A percentile compares a stretch with the other conserved stretches of the same genome.
These are phyloP conservation scores for Orientallactaga sibirica DNA, from an alignment of 2,797 vertebrate genomes.

Conservation along the genomic window DNA sequence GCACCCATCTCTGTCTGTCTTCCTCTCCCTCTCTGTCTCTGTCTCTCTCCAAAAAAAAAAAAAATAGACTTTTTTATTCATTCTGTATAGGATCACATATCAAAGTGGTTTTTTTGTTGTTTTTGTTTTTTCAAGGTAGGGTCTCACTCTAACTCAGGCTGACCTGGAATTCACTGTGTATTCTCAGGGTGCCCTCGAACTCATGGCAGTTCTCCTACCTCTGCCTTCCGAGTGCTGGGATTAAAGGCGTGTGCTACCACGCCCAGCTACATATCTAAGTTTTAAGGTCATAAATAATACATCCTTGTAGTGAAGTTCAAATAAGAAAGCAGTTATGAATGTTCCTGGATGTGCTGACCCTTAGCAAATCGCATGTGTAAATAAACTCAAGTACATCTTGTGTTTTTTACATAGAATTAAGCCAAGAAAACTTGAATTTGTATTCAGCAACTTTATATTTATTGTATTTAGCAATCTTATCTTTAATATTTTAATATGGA, in stretches of 20 bases:
- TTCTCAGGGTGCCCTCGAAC: no score
- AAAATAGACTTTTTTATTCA: not conserved
- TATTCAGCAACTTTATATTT: not conserved
- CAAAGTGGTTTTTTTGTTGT: not conserved
- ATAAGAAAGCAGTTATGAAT: not conserved
- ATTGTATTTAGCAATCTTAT: not conserved
- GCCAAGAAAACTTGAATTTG: not conserved
- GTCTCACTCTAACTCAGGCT: no score
- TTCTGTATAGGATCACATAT: not conserved
- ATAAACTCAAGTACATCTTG: not conserved
- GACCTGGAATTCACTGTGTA: no score
- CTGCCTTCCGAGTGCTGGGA: no score
- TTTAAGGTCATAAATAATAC: not conserved
- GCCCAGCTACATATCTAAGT: not conserved
- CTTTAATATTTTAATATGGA: not conserved
- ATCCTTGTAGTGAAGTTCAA: not conserved
- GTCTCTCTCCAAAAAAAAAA: no score
- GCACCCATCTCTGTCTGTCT: no score
- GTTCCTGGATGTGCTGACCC: not conserved
- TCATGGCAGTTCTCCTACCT: no score
- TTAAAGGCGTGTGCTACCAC: no score
- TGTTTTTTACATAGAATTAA: not conserved
- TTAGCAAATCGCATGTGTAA: not conserved
- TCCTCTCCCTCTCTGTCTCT: no score
- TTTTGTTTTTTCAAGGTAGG: no score